Evolutionary conservation across 2,113 vertebrate species (phyloP).

Genomic region (Sturnus vulgaris): DNA sequence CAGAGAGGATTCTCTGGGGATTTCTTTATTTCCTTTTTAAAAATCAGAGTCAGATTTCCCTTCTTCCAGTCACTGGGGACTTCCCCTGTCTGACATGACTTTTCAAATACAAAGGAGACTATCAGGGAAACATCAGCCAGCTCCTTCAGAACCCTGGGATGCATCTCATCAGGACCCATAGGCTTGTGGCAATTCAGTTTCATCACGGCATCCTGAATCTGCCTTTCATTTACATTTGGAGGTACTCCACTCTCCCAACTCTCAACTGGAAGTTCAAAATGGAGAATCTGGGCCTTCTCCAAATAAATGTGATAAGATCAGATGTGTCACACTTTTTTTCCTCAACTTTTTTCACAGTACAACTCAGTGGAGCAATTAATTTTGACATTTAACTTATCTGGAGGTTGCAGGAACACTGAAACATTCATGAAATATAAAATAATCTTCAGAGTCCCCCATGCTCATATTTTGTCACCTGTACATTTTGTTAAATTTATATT

Average conservation of each 20-base stretch:
- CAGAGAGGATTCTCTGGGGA: neutral
- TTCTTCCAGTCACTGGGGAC: neutral
- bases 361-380: neutral
- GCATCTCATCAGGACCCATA: neutral
- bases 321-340: neutral
- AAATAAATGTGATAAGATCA: neutral
- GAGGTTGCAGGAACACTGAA: neutral
- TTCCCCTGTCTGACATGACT: neutral
- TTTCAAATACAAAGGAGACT: neutral
- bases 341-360: neutral
- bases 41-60: neutral
- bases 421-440: neutral
- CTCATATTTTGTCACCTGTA: neutral
- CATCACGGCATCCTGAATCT: neutral
- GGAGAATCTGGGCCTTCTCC: neutral
- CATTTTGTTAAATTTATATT: neutral
- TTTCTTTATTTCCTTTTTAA: neutral
- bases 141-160: neutral
- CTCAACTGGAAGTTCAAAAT: neutral
- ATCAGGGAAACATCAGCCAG: neutral
- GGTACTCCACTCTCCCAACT: accelerated
- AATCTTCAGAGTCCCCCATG: neutral
- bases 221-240: neutral
- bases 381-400: neutral
- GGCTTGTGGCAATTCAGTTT: neutral